Evolutionary conservation across 2,888 invertebrate genomes (phyloP).

Genomic region (Lapara coniferarum): DNA sequence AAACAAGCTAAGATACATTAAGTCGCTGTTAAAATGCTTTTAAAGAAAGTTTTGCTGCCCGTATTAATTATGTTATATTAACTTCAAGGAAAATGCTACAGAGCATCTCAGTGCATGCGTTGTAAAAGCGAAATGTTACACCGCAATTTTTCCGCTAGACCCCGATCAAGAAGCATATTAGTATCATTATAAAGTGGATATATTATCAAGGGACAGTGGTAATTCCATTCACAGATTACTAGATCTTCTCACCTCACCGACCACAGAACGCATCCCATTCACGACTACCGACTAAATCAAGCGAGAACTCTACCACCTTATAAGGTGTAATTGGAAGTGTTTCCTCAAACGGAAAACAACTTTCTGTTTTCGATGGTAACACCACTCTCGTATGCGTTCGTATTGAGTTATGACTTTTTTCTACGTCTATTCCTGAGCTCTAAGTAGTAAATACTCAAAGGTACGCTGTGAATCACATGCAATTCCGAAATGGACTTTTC

Average conservation of each 20-base stretch:
- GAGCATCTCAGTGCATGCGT: not conserved
- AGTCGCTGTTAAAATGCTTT: not conserved
- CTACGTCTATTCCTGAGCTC: conserved; percentile 71
- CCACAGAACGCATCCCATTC: conserved; percentile 80
- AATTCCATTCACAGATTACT: conserved; percentile 72
- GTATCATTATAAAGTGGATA: conserved; percentile 41
- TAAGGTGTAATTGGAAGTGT: conserved; percentile 63
- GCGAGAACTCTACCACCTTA: conserved; percentile 64
- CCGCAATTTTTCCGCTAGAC: conserved; percentile 53
- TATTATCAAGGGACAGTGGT: conserved; percentile 49
- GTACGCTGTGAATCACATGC: conserved; percentile 40
- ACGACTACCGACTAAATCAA: conserved; percentile 79
- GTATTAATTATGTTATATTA: not conserved
- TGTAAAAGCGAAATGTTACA: conserved; percentile 46
- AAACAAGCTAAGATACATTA: conserved; percentile 34
- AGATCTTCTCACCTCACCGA: conserved; percentile 77
- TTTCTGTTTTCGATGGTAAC: conserved; percentile 72
- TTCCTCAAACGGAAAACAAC: conserved; percentile 77
- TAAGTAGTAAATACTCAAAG: conserved; percentile 45
- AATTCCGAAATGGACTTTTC: conserved; percentile 48
- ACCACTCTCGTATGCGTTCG: conserved; percentile 76
- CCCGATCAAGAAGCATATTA: conserved; percentile 35
- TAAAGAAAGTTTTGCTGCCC: conserved; percentile 4
- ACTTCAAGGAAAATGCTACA: not conserved
- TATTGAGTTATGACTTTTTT: conserved; percentile 77